Conservation (phyloP, 2,113 vertebrate genomes). For the Gracilinanus agilis region DNA sequence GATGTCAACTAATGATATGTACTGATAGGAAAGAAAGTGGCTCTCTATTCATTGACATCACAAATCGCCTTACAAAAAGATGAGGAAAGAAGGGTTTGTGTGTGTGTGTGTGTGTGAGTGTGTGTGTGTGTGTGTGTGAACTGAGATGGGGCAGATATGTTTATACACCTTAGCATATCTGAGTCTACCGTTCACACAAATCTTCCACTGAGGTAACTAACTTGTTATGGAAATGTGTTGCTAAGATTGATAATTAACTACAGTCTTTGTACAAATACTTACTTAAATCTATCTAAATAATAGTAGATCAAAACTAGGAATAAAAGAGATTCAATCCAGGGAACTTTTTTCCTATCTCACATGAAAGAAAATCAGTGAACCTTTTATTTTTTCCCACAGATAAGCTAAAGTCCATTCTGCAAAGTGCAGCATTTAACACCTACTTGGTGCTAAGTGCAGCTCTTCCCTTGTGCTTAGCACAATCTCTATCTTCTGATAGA, state of each 20-base stretch:
- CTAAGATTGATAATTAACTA: conserved; percentile 7
- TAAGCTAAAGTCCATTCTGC: conserved; percentile 33
- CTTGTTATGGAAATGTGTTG: conserved; percentile 18
- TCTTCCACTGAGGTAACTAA: neutral
- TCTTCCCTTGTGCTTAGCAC: conserved; percentile 13
- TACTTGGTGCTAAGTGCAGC: neutral
- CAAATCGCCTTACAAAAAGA: neutral
- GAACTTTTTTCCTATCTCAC: conserved; percentile 14
- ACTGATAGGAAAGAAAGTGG: conserved; percentile 10
- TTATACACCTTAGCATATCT: neutral
- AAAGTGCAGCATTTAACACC: neutral
- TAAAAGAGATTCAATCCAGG: conserved; percentile 49
- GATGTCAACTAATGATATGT: conserved; percentile 43
- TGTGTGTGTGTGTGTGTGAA: neutral
- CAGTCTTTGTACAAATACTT: neutral
- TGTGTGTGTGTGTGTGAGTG: neutral
- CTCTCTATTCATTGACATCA: conserved; percentile 13
- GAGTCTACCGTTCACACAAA: neutral
- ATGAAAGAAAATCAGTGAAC: conserved; percentile 40
- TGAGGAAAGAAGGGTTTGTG: rapidly evolving
- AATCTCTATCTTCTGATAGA: neutral
- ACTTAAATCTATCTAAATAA: neutral
- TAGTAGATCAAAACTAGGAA: conserved; percentile 26
- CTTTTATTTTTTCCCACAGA: neutral
- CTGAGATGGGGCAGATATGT: neutral